A percentile compares a stretch with the other conserved stretches of the same genome.
Evolutionary conservation across 2,797 vertebrate species (phyloP).

Genomic region (Paramormyrops hopkinsi): DNA sequence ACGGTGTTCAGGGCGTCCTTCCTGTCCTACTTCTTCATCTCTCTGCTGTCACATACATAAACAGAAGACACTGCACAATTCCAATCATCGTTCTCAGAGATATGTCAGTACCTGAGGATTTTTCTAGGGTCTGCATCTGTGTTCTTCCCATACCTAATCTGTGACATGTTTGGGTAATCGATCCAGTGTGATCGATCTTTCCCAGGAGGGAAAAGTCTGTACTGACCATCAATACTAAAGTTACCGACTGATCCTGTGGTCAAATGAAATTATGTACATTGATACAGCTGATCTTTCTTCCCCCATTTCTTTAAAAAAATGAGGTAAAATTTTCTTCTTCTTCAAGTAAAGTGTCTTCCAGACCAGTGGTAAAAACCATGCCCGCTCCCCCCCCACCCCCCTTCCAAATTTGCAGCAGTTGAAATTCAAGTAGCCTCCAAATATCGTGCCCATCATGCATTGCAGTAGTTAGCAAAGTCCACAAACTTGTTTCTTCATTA

Average conservation of each 20-base stretch:
- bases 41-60: neutral
- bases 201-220: neutral
- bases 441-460: neutral
- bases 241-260: neutral
- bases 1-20: neutral
- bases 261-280: neutral
- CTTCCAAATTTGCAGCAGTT: neutral
- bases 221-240: neutral
- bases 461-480: neutral
- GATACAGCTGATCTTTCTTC: neutral
- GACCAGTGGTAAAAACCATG: neutral
- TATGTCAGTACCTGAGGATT: neutral
- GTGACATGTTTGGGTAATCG: neutral
- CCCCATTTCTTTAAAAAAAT: neutral
- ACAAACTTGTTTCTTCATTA: neutral
- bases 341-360: neutral
- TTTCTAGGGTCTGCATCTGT: neutral
- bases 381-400: too few species aligned
- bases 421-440: neutral
- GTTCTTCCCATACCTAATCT: neutral
- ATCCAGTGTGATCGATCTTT: neutral
- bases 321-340: too few species aligned
- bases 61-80: neutral
- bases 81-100: neutral
- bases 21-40: neutral